Conservation (phyloP, 2,797 vertebrate species). For the Chelon labrosus region DNA sequence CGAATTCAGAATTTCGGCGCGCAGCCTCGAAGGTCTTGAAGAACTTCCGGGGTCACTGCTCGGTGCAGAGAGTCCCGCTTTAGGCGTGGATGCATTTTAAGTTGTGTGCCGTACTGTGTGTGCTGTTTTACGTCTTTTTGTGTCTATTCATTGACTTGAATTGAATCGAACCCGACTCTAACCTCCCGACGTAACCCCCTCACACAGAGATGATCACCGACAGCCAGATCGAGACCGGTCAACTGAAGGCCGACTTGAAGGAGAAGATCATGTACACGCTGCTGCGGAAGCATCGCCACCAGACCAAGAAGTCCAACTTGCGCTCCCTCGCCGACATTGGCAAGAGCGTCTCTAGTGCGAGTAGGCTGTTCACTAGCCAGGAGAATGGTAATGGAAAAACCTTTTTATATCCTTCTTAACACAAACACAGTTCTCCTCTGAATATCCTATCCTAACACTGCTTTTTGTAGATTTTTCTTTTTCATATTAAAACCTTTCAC, state of each 20-base stretch:
- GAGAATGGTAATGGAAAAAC: conserved; percentile 93
- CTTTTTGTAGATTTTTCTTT: conserved; percentile 10
- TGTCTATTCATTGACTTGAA: no score
- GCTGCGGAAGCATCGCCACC: conserved; percentile 95
- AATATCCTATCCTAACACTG: conserved; percentile 18
- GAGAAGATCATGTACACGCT: conserved; percentile 96
- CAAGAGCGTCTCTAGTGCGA: conserved; percentile 98
- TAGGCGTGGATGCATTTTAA: no score
- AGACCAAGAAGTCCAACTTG: conserved; percentile 99
- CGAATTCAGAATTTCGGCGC: not conserved
- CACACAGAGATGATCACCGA: conserved; percentile 92
- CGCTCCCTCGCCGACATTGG: conserved; percentile 98
- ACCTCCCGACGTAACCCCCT: no score
- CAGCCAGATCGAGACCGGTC: conserved; percentile 92
- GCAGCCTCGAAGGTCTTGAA: not conserved
- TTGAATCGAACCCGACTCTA: no score
- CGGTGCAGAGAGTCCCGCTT: no score
- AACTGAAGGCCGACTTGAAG: conserved; percentile 91
- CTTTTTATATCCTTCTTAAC: not conserved
- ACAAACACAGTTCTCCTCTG: not conserved
- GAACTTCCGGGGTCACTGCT: not conserved
- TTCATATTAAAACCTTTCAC: conserved; percentile 26
- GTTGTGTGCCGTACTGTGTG: no score
- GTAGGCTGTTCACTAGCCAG: conserved; percentile 94
- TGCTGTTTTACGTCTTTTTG: no score